A percentile compares a stretch with the other conserved stretches of the same genome.
phyloP scores from a whole-genome alignment of 2,888 invertebrate species.

The Pseudoips prasinana region DNA sequence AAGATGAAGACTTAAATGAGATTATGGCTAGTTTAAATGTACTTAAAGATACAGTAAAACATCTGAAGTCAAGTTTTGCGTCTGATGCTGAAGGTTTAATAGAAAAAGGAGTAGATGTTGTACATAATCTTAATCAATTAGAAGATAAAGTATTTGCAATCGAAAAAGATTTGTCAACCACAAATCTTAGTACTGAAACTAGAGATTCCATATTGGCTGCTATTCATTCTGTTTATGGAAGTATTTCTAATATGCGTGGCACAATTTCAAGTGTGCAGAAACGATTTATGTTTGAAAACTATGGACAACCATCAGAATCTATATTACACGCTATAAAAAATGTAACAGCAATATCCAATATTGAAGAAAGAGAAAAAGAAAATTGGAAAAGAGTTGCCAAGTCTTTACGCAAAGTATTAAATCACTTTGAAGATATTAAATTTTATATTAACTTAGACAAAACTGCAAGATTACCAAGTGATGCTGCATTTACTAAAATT shows the following conservation, averaged over 20 bases:
- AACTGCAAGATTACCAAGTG: conserved; percentile 70
- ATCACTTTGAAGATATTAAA: conserved; percentile 74
- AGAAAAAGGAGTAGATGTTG: conserved; percentile 64
- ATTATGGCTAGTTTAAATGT: conserved; percentile 43
- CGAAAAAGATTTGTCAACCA: conserved; percentile 55
- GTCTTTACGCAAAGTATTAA: conserved; percentile 57
- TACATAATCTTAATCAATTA: conserved; percentile 61
- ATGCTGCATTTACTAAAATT: conserved; percentile 66
- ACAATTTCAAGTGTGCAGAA: conserved; percentile 73
- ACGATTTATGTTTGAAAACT: conserved; percentile 68
- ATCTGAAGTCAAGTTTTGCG: conserved; percentile 48
- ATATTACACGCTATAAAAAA: conserved; percentile 60
- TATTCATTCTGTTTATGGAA: conserved; percentile 74
- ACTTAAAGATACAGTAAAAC: conserved; percentile 53
- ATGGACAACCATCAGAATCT: conserved; percentile 63
- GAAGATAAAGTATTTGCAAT: conserved; percentile 68
- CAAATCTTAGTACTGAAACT: conserved; percentile 39
- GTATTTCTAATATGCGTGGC: conserved; percentile 78
- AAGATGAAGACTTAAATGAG: conserved; percentile 35
- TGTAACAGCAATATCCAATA: conserved; percentile 34
- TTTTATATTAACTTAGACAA: conserved; percentile 75
- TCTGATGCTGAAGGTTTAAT: conserved; percentile 56
- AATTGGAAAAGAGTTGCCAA: conserved; percentile 55
- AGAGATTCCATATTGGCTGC: conserved; percentile 67
- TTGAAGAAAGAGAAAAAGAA: conserved; percentile 27